Evolutionary conservation across 2,797 vertebrate species (phyloP).

Genomic region (Monodelphis domestica): DNA sequence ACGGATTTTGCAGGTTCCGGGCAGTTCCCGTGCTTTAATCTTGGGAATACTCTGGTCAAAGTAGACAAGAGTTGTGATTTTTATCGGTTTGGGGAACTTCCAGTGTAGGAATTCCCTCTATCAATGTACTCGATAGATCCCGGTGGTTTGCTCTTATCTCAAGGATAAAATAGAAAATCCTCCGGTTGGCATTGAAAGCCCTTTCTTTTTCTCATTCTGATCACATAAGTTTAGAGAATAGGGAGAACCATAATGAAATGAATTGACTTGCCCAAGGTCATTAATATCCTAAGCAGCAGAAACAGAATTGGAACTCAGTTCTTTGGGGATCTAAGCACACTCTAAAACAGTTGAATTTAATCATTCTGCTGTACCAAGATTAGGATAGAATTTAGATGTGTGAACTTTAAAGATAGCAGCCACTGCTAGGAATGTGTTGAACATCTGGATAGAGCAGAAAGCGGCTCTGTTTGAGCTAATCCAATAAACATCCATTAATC

Average conservation of each 20-base stretch:
- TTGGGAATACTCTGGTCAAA: neutral
- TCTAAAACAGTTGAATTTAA: neutral
- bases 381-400: neutral
- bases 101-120: neutral
- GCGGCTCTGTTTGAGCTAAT: neutral
- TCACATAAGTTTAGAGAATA: neutral
- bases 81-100: neutral
- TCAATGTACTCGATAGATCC: neutral
- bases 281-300: neutral
- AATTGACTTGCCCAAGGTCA: neutral
- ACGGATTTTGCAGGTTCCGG: conserved; percentile 53
- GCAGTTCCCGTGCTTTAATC: conserved; percentile 72
- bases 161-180: neutral
- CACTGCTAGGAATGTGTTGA: conserved; percentile 18
- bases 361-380: neutral
- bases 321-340: neutral
- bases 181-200: neutral
- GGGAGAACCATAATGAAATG: neutral
- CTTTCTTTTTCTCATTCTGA: neutral
- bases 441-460: neutral
- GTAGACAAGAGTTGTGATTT: neutral
- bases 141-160: neutral
- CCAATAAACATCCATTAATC: conserved; percentile 21
- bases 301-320: neutral
- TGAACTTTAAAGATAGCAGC: neutral